Percentiles rank a stretch among this genome's conserved stretches.
phyloP scores from a whole-genome alignment of 30 jellyfish, hydroid and myxozoan genomes.

The Hydra vulgaris region DNA sequence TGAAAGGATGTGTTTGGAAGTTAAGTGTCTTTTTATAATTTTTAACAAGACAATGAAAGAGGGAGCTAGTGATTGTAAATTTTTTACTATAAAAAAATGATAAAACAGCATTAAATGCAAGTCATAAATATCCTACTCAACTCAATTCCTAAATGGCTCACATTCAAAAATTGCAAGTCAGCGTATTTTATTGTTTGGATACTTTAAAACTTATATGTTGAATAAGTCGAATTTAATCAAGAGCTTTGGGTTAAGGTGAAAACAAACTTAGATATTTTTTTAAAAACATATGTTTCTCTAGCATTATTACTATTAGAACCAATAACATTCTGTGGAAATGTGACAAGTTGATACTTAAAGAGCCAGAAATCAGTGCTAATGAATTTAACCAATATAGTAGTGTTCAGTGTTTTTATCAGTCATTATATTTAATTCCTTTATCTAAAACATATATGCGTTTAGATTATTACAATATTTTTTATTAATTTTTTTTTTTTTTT shows the following conservation, averaged over 20 bases:
- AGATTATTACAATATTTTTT: too few relatives aligned
- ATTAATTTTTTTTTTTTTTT: too few relatives aligned
- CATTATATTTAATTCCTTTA: too few relatives aligned
- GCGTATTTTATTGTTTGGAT: not conserved
- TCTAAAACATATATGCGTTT: too few relatives aligned
- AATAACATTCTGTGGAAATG: slow-evolving; percentile 40
- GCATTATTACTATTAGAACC: slow-evolving; percentile 34
- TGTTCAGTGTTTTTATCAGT: too few relatives aligned
- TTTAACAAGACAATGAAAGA: not conserved
- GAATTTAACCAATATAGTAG: not conserved
- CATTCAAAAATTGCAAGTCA: slow-evolving; percentile 27
- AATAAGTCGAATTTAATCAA: slow-evolving; percentile 5
- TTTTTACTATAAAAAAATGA: slow-evolving; percentile 7
- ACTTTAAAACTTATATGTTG: not conserved
- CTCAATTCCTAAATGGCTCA: slow-evolving; percentile 24
- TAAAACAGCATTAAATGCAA: not conserved
- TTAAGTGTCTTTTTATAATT: slow-evolving; percentile 28
- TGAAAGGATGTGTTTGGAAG: not conserved
- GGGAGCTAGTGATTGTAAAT: slow-evolving; percentile 14
- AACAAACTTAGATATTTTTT: slow-evolving; percentile 12
- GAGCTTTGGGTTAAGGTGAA: slow-evolving; percentile 4
- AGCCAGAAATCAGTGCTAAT: not conserved
- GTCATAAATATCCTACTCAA: too few relatives aligned
- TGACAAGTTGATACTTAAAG: slow-evolving; percentile 16
- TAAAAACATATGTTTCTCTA: slow-evolving; percentile 24